Conservation (phyloP, 2,888 invertebrate species). For the Erebia aethiops region DNA sequence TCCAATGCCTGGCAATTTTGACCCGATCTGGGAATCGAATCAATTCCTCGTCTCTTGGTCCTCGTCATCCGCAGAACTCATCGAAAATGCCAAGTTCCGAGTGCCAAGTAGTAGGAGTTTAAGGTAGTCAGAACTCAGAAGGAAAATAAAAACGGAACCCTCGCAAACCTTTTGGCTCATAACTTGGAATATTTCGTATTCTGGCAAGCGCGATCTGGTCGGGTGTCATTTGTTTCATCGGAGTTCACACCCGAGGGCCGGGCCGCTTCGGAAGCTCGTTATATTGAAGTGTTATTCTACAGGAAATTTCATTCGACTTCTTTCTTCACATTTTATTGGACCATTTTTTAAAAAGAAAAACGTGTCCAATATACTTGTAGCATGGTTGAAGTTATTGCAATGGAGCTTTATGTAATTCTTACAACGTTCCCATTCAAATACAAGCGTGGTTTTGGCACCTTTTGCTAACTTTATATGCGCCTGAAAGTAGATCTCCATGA, state of each 20-base stretch:
- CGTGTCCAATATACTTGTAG: neutral
- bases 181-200: slow-evolving; percentile 11
- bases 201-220: slow-evolving; percentile 15
- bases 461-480: no score
- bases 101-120: no score
- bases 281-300: slow-evolving; percentile 32
- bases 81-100: no score
- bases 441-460: no score
- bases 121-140: no score
- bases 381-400: neutral
- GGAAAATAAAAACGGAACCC: slow-evolving; percentile 12
- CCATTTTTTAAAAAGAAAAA: slow-evolving; percentile 16
- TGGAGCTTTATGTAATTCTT: neutral
- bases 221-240: slow-evolving; percentile 35
- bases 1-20: no score
- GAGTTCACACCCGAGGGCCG: slow-evolving; percentile 31
- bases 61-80: no score
- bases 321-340: slow-evolving; percentile 22
- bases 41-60: no score
- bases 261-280: slow-evolving; percentile 29
- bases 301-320: slow-evolving; percentile 28
- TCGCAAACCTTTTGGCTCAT: slow-evolving; percentile 12
- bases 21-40: no score
- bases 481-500: no score
- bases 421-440: no score